These are phyloP conservation scores for Anaspis maculata DNA, from an alignment of 2,888 invertebrate species.

Conservation along the genomic window DNA sequence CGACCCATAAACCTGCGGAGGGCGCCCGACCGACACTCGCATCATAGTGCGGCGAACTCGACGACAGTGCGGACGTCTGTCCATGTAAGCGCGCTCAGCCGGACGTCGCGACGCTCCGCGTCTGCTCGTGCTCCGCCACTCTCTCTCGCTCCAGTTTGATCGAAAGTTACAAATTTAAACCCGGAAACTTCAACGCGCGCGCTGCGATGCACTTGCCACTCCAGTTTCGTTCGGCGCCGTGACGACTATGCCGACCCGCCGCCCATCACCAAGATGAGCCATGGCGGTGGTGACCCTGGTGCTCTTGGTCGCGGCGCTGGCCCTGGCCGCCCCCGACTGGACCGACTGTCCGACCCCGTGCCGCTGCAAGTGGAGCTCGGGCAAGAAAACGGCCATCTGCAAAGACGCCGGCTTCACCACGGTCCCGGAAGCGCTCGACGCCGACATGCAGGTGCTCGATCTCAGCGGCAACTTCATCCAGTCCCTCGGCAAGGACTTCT, in stretches of 20 bases:
- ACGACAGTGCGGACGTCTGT: constrained; percentile 29
- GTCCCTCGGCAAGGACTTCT: constrained; percentile 67
- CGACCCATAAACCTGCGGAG: constrained; percentile 42
- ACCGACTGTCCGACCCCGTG: constrained; percentile 81
- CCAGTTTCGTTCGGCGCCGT: not conserved
- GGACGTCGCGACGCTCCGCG: too few species aligned
- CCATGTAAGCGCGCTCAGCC: constrained; percentile 4
- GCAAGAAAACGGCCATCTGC: constrained; percentile 84
- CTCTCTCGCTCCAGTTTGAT: too few species aligned
- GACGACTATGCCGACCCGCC: not conserved
- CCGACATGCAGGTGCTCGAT: constrained; percentile 78
- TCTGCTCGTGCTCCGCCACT: too few species aligned
- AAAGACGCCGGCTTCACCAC: constrained; percentile 70
- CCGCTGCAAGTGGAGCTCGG: constrained; percentile 86
- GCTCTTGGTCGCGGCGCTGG: constrained; percentile 39
- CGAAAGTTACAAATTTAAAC: constrained; percentile 1
- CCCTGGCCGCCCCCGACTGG: constrained; percentile 66
- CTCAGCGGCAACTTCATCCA: constrained; percentile 73
- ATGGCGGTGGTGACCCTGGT: constrained; percentile 39
- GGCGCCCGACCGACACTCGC: too few species aligned
- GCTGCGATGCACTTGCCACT: not conserved
- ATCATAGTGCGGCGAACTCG: constrained; percentile 43
- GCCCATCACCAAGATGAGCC: constrained; percentile 32
- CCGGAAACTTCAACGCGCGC: not conserved
- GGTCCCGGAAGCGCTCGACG: constrained; percentile 63